phyloP scores from a whole-genome alignment of 1,140 invertebrate genomes.

The Lepidurus couesii region DNA sequence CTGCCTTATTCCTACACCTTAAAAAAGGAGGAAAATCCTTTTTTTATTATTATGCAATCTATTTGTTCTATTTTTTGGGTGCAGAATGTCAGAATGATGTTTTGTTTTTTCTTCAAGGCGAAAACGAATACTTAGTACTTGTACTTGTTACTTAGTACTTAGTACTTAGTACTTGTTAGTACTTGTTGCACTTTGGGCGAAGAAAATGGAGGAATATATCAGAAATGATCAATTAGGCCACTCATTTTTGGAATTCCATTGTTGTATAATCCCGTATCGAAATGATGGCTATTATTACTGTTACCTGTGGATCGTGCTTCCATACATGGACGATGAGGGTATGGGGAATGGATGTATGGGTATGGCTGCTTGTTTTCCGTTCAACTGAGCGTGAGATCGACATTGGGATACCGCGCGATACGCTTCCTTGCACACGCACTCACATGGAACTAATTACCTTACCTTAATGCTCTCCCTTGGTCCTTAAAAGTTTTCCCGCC shows the following conservation, averaged over 20 bases:
- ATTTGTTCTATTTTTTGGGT: background rate
- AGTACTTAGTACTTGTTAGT: no score
- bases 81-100: background rate
- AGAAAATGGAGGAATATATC: background rate
- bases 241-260: background rate
- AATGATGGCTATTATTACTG: background rate
- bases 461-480: background rate
- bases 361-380: background rate
- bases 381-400: conserved; percentile 18
- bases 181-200: no score
- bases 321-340: background rate
- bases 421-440: conserved; percentile 16
- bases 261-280: background rate
- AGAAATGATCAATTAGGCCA: background rate
- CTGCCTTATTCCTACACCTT: background rate
- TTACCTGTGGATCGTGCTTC: background rate
- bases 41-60: background rate
- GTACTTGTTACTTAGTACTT: no score
- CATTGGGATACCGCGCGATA: conserved; percentile 12
- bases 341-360: background rate
- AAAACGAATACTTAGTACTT: no score
- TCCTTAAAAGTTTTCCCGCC: background rate
- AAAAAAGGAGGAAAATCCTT: background rate
- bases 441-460: conserved; percentile 4
- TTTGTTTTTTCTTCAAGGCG: background rate